Conservation (phyloP, 2,797 vertebrate genomes). For the Neopelma chrysocephalum region DNA sequence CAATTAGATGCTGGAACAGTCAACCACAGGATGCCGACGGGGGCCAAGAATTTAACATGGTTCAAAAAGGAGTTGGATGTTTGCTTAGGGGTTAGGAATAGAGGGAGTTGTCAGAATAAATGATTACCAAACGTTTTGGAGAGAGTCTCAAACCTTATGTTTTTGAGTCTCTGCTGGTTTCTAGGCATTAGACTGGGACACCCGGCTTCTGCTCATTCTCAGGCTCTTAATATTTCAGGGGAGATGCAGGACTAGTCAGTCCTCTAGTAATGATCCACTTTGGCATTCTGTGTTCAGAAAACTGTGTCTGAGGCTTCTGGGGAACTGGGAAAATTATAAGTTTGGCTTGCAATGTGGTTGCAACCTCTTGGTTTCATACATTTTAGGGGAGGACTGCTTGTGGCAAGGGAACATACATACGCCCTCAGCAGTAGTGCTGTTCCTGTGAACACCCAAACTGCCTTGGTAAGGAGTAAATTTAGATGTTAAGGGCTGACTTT, state of each 20-base stretch:
- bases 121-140: conserved; percentile 25
- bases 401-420: neutral
- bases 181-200: neutral
- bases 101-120: conserved; percentile 40
- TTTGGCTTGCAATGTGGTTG: neutral
- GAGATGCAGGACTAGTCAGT: neutral
- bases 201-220: neutral
- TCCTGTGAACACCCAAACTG: neutral
- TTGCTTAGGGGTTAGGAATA: conserved; percentile 42
- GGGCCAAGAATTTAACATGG: conserved; percentile 56
- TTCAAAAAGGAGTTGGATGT: conserved; percentile 33
- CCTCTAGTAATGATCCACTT: neutral
- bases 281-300: neutral
- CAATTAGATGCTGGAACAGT: conserved; percentile 57
- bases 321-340: neutral
- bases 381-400: neutral
- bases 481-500: neutral
- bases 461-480: neutral
- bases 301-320: neutral
- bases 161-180: neutral
- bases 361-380: neutral
- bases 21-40: conserved; percentile 25
- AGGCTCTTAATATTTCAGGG: neutral
- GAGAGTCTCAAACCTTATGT: neutral
- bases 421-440: neutral